Evolutionary conservation across 2,113 vertebrate genomes (phyloP).

Genomic region (Notothenia coriiceps): DNA sequence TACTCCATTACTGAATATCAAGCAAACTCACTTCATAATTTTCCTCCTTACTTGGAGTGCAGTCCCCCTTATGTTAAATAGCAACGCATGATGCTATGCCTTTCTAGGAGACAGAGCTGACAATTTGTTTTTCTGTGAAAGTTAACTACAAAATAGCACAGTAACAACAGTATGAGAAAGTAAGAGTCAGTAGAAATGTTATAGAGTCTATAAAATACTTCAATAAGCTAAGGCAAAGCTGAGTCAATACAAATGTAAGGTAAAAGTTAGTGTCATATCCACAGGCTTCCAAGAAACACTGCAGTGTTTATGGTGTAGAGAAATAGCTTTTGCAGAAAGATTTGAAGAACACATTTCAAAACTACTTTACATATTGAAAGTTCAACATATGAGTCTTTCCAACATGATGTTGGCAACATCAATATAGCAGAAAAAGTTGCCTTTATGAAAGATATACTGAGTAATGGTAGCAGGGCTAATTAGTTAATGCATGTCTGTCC

Average conservation of each 20-base stretch:
- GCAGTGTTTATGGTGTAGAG: conserved; percentile 35
- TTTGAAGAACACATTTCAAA: conserved; percentile 15
- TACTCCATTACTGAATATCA: neutral
- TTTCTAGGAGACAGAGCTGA: conserved; percentile 22
- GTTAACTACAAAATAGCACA: conserved; percentile 25
- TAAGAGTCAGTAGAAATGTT: conserved; percentile 47
- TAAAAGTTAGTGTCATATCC: conserved; percentile 46
- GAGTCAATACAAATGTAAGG: conserved; percentile 33
- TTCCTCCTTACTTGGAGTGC: conserved; percentile 12
- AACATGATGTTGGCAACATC: too few relatives aligned
- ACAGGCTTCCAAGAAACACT: conserved; percentile 20
- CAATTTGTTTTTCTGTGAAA: conserved; percentile 19
- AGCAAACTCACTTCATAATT: conserved; percentile 16
- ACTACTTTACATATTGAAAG: neutral
- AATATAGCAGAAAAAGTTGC: too few relatives aligned
- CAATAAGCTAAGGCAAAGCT: conserved; percentile 39
- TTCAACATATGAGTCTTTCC: too few relatives aligned
- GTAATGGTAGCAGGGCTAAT: too few relatives aligned
- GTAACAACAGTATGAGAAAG: conserved; percentile 19
- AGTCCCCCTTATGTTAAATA: conserved; percentile 16
- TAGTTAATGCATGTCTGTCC: too few relatives aligned
- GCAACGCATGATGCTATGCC: neutral
- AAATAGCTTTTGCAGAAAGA: conserved; percentile 16
- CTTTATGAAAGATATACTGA: too few relatives aligned
- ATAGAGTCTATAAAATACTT: conserved; percentile 45